Evolutionary conservation across 2,888 invertebrate genomes (phyloP).

Genomic region (Odontothrips loti): DNA sequence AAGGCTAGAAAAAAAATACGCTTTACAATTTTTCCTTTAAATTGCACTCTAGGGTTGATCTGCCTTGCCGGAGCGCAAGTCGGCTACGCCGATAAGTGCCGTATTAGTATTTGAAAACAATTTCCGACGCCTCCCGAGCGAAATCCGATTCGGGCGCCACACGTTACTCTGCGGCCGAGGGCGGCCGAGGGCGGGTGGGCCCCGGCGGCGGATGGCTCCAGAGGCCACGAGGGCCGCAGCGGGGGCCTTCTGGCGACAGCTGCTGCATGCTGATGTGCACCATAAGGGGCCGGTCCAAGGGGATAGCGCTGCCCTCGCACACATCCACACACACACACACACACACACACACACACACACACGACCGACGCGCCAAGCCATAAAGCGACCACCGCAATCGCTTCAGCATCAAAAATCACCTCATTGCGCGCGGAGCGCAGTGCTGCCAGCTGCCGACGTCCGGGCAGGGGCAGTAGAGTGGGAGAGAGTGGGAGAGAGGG

Average conservation of each 20-base stretch:
- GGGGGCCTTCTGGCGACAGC: constrained; percentile 13
- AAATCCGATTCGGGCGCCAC: not conserved
- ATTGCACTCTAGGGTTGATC: too few relatives aligned
- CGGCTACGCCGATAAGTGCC: constrained; percentile 20
- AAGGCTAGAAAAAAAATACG: too few relatives aligned
- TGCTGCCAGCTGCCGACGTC: not conserved
- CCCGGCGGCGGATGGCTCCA: not conserved
- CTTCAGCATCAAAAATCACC: constrained; percentile 23
- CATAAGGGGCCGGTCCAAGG: not conserved
- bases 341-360: too few relatives aligned
- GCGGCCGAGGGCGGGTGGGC: not conserved
- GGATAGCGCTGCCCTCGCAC: too few relatives aligned
- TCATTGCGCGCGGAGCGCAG: not conserved
- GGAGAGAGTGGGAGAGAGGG: not conserved
- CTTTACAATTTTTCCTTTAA: too few relatives aligned
- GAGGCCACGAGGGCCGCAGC: not conserved
- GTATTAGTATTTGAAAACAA: constrained; percentile 23
- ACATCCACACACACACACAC: too few relatives aligned
- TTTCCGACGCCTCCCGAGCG: not conserved
- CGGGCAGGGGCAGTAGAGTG: not conserved
- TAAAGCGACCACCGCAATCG: constrained; percentile 15
- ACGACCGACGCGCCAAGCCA: not conserved
- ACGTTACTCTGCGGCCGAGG: not conserved
- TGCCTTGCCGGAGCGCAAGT: too few relatives aligned
- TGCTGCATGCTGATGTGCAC: constrained; percentile 24